Evolutionary conservation across 2,113 vertebrate species (phyloP), one percentile per base, ranked within the genome.

Genomic region (Chloroceryle aenea): DNA sequence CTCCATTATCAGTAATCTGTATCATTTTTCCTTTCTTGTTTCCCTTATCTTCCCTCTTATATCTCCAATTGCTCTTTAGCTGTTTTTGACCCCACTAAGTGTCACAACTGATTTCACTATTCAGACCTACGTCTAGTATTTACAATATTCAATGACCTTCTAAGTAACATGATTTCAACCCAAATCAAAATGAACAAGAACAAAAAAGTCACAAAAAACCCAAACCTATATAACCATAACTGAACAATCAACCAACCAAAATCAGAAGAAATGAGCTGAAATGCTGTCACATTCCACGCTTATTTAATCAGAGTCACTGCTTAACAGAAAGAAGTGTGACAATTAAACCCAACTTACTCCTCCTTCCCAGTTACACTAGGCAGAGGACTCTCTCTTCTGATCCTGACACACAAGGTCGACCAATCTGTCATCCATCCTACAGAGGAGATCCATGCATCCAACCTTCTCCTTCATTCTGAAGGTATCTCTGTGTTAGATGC

Each of bases 181-280:
- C 18, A 58, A 73, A 81, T 7, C 4, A 77, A 77, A 77, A 53
- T 13, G 12, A 81, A 10, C 9, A 47, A 43, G 7, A 34, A 12
- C 1, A 9, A 89, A 59, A 71, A 48, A 25, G 23, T 30, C 17
- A 36, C 18, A 7, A 42, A 73, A 50, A n/a, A 1, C 1, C 4
- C 15, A 26, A 76, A 43, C 2, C 4, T 68, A 68, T 62, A 9
- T 14, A 64, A 69, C 4, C 4, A 32, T 18, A 69, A 61, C 10
- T 0, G 52, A 66, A 1, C 16, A 7, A 61, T 7, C 0, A 52
- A 72, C 2, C 20, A 7, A 72, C 0, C 7, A 34, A 47, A 71
- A 42, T 2, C 22, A 61, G 34, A 45, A 76, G 20, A 94, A 83
- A 64, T 14, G 0, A 86, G 5, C 1, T 79, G 26, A 73, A 83